Evolutionary conservation across 2,113 vertebrate genomes (phyloP).

Genomic region (Phyllopteryx taeniolatus): DNA sequence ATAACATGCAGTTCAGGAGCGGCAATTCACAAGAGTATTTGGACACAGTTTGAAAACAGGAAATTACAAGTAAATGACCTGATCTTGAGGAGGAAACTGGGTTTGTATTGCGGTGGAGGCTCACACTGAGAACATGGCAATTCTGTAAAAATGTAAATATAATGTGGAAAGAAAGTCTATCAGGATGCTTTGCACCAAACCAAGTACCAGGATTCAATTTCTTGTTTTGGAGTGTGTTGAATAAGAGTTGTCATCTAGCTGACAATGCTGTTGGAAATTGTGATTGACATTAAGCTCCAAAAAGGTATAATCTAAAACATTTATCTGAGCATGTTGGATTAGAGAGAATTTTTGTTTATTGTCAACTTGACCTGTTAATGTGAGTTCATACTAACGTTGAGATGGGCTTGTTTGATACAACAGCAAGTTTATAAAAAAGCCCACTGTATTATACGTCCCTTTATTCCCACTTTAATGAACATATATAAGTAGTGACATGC

Average conservation of each 20-base stretch:
- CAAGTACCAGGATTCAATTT: background rate
- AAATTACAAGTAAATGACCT: constrained; percentile 52
- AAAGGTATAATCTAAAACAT: background rate
- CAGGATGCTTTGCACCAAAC: background rate
- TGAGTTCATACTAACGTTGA: background rate
- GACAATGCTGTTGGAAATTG: background rate
- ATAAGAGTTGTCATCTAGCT: background rate
- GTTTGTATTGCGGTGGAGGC: background rate
- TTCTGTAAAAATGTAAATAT: background rate
- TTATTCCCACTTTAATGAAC: background rate
- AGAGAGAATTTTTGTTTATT: constrained; percentile 8
- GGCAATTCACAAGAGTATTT: constrained; percentile 20
- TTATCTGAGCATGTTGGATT: background rate
- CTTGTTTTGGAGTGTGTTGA: background rate
- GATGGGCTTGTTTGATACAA: background rate
- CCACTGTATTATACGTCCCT: background rate
- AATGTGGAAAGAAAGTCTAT: background rate
- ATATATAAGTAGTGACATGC: background rate
- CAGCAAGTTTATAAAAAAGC: background rate
- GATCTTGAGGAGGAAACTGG: constrained; percentile 27
- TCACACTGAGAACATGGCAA: background rate
- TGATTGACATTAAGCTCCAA: background rate
- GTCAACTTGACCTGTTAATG: background rate
- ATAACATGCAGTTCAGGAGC: constrained; percentile 30
- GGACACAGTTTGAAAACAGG: constrained; percentile 61